A percentile compares a stretch with the other conserved stretches of the same genome.
Conservation (phyloP, 2,888 invertebrate species). For the Acanthosepion lycidas region DNA sequence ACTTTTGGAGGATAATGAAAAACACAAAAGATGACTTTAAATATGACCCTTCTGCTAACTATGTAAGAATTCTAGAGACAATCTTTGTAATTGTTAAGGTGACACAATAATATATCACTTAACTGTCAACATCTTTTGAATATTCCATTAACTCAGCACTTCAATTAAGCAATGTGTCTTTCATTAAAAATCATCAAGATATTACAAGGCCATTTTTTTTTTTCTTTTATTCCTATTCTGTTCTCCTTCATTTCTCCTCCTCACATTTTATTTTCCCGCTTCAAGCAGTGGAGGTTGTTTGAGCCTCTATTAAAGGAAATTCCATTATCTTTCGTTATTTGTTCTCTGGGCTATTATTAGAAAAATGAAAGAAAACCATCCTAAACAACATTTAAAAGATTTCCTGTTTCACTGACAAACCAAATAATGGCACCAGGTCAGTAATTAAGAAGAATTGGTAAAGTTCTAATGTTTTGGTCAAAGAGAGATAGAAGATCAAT, state of each 20-base stretch:
- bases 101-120: not conserved
- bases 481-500: no score
- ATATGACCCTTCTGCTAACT: not conserved
- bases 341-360: not conserved
- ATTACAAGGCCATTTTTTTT: not conserved
- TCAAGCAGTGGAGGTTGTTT: not conserved
- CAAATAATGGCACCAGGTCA: not conserved
- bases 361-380: not conserved
- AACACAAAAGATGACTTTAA: not conserved
- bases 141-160: not conserved
- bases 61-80: not conserved
- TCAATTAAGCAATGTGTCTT: not conserved
- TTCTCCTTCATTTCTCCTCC: not conserved
- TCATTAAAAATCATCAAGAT: not conserved
- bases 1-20: not conserved
- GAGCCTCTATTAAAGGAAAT: not conserved
- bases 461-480: no score
- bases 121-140: not conserved
- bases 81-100: conserved; percentile 13
- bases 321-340: not conserved
- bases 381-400: not conserved
- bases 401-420: not conserved
- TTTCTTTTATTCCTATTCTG: not conserved
- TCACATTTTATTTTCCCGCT: not conserved
- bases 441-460: not conserved